Evolutionary conservation across 2,888 invertebrate species (phyloP).

Genomic region (Amphiduros pacificus): DNA sequence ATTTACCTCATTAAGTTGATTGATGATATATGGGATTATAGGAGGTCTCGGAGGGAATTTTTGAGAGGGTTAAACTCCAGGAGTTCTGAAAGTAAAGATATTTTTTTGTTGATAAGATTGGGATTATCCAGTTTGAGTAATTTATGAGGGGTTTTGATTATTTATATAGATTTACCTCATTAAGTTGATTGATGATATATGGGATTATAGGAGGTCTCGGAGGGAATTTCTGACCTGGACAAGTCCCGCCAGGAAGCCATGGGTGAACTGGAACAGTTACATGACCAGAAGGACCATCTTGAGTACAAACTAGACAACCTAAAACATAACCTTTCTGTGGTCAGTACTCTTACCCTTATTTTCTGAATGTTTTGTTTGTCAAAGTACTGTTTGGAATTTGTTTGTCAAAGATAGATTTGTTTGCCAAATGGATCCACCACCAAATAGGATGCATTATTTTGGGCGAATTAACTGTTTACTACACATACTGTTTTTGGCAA

Average conservation of each 20-base stretch:
- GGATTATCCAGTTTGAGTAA: too few relatives aligned
- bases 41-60: slow-evolving; percentile 25
- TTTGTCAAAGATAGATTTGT: too few relatives aligned
- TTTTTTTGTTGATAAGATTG: too few relatives aligned
- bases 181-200: too few relatives aligned
- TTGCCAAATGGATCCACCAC: too few relatives aligned
- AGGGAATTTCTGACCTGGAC: slow-evolving; percentile 25
- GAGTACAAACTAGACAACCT: slow-evolving; percentile 19
- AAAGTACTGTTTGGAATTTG: not conserved
- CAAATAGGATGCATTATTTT: too few relatives aligned
- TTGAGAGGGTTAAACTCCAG: slow-evolving; percentile 22
- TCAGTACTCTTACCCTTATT: not conserved
- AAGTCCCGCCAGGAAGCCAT: slow-evolving; percentile 18
- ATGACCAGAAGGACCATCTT: slow-evolving; percentile 26
- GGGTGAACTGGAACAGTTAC: slow-evolving; percentile 24
- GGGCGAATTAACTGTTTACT: too few relatives aligned
- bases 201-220: slow-evolving; percentile 20
- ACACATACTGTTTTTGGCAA: too few relatives aligned
- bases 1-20: too few relatives aligned
- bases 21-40: not conserved
- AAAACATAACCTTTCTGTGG: slow-evolving; percentile 22
- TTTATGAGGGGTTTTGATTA: too few relatives aligned
- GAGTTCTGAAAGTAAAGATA: too few relatives aligned
- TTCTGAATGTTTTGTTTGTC: not conserved
- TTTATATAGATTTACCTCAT: too few relatives aligned